These are phyloP conservation scores for Sebastolobus alascanus DNA, from an alignment of 2,797 vertebrate genomes.

Conservation along the genomic window DNA sequence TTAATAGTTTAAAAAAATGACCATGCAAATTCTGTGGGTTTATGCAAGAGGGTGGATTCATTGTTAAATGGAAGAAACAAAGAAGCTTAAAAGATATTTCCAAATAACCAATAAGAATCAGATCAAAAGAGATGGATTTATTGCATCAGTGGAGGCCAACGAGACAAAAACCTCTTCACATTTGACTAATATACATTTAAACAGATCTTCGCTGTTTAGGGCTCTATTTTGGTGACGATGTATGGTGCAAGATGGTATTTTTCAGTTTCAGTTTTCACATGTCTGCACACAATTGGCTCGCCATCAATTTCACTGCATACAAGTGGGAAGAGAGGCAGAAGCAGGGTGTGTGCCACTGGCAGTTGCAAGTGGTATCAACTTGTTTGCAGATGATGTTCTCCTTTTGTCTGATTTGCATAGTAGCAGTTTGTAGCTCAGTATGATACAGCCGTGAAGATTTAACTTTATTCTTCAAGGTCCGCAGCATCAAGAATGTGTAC, in stretches of 20 bases:
- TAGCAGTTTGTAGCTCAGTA: neutral
- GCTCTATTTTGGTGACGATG: conserved; percentile 33
- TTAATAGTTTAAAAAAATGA: neutral
- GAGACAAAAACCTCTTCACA: neutral
- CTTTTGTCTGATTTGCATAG: conserved; percentile 9
- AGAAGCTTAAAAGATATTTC: neutral
- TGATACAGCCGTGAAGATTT: neutral
- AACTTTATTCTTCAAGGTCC: conserved; percentile 16
- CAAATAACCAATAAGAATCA: conserved; percentile 3
- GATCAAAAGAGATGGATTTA: conserved; percentile 34
- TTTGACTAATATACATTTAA: neutral
- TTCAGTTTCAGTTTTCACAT: neutral
- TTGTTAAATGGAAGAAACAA: conserved; percentile 12
- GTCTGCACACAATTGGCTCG: neutral
- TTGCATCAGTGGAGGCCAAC: conserved; percentile 24
- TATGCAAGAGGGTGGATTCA: conserved; percentile 21
- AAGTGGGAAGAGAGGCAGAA: conserved; percentile 1
- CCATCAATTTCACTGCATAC: neutral
- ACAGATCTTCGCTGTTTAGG: conserved; percentile 1
- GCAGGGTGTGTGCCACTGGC: neutral
- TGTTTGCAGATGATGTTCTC: conserved; percentile 40
- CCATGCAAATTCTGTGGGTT: neutral
- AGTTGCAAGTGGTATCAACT: neutral
- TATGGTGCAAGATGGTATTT: conserved; percentile 11
- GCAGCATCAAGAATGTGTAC: neutral